phyloP scores from a whole-genome alignment of 1,140 invertebrate genomes.

The Camponotus floridanus region DNA sequence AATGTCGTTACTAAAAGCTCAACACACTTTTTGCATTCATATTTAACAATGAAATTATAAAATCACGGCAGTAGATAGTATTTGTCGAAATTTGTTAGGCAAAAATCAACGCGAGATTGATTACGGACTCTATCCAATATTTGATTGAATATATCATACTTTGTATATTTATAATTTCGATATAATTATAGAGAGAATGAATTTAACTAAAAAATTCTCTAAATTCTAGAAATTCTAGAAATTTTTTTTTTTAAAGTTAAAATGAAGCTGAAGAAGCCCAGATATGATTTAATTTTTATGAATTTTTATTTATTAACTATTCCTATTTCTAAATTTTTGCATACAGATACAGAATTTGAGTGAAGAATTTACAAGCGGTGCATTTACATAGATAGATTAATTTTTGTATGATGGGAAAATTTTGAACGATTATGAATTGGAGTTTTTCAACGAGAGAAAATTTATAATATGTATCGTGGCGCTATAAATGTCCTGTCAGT shows the following conservation, averaged over 20 bases:
- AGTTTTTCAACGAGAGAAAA: slow-evolving; percentile 11
- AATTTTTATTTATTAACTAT: neutral
- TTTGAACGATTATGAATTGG: neutral
- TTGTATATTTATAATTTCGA: neutral
- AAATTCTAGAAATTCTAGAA: no score
- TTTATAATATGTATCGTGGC: neutral
- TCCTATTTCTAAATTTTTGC: neutral
- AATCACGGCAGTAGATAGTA: no score
- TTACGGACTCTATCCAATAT: no score
- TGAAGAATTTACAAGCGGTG: neutral
- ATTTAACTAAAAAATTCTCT: neutral
- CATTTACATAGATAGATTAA: neutral
- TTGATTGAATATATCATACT: neutral
- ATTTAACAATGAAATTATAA: slow-evolving; percentile 7
- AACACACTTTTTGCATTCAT: neutral
- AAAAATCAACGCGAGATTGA: neutral
- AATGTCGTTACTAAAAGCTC: neutral
- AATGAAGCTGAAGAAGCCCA: neutral
- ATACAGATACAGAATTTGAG: neutral
- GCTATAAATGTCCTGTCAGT: neutral
- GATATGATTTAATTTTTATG: neutral
- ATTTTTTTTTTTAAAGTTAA: neutral
- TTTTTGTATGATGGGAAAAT: slow-evolving; percentile 1
- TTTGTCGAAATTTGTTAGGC: neutral
- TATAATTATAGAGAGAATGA: neutral